These are phyloP conservation scores for Ametastegia equiseti DNA, from an alignment of 2,888 invertebrate species.

Conservation along the genomic window DNA sequence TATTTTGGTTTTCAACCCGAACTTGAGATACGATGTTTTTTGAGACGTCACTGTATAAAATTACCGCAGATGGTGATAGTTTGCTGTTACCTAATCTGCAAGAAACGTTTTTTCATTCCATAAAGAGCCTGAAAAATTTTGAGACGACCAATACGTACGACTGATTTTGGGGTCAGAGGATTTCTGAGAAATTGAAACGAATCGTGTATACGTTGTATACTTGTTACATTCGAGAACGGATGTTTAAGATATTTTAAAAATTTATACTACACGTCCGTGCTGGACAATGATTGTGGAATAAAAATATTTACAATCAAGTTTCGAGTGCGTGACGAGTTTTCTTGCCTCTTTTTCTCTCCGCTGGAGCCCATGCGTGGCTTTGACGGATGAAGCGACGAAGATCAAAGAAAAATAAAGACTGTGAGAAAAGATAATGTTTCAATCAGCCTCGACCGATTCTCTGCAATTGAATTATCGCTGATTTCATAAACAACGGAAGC, in stretches of 20 bases:
- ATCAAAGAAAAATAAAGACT: constrained; percentile 15
- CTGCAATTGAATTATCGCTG: constrained; percentile 29
- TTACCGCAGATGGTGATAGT: no score
- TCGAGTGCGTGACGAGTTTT: constrained; percentile 33
- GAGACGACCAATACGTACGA: background rate
- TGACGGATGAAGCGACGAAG: background rate
- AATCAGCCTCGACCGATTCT: constrained; percentile 16
- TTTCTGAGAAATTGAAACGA: background rate
- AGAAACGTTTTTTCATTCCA: background rate
- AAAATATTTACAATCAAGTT: constrained; percentile 37
- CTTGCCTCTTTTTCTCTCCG: background rate
- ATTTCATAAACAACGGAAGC: constrained; percentile 26
- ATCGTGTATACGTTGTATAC: background rate
- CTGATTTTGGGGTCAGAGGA: background rate
- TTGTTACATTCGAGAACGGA: constrained; percentile 2
- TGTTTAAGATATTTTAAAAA: constrained; percentile 32
- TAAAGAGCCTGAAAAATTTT: background rate
- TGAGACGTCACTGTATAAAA: no score
- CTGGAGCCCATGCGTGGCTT: background rate
- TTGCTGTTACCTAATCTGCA: no score
- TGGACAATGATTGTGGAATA: constrained; percentile 21
- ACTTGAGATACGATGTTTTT: no score
- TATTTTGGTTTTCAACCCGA: no score
- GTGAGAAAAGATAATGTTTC: constrained; percentile 30
- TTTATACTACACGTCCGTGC: constrained; percentile 1